These are phyloP conservation scores for Portunus trituberculatus DNA, from an alignment of 1,140 invertebrate genomes.

Conservation along the genomic window DNA sequence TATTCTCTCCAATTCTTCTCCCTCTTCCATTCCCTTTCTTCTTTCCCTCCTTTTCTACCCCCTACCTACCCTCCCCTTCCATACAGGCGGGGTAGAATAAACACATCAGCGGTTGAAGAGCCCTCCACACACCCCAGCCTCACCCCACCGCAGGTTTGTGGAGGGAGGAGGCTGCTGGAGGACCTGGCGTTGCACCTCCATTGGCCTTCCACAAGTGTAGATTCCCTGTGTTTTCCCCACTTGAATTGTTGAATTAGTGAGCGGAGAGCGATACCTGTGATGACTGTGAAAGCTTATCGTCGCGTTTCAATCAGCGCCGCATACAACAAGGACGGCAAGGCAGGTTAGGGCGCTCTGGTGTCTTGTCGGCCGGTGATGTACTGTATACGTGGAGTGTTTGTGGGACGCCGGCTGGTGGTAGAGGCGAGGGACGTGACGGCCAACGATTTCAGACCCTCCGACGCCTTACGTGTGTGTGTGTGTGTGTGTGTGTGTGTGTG, in stretches of 20 bases:
- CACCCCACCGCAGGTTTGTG: not conserved
- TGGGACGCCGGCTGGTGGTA: not conserved
- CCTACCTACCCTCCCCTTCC: not conserved
- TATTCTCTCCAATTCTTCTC: slow-evolving; percentile 14
- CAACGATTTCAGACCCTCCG: too few relatives aligned
- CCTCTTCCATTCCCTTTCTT: not conserved
- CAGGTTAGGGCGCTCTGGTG: not conserved
- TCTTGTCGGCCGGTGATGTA: not conserved
- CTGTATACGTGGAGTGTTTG: not conserved
- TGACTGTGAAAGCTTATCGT: not conserved
- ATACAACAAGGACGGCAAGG: not conserved
- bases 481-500: too few relatives aligned
- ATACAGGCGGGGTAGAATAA: slow-evolving; percentile 42
- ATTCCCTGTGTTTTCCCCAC: slow-evolving; percentile 34
- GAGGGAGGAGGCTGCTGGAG: not conserved
- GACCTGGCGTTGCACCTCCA: not conserved
- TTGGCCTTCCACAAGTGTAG: not conserved
- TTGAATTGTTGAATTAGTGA: slow-evolving; percentile 40
- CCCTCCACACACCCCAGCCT: not conserved
- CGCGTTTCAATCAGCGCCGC: not conserved
- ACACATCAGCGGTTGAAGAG: slow-evolving; percentile 39
- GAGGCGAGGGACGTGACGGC: not conserved
- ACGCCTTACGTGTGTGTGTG: too few relatives aligned
- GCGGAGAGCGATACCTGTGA: not conserved
- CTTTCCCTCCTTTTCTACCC: not conserved